phyloP scores from a whole-genome alignment of 2,113 vertebrate genomes.

The Planiliza haematocheilus region DNA sequence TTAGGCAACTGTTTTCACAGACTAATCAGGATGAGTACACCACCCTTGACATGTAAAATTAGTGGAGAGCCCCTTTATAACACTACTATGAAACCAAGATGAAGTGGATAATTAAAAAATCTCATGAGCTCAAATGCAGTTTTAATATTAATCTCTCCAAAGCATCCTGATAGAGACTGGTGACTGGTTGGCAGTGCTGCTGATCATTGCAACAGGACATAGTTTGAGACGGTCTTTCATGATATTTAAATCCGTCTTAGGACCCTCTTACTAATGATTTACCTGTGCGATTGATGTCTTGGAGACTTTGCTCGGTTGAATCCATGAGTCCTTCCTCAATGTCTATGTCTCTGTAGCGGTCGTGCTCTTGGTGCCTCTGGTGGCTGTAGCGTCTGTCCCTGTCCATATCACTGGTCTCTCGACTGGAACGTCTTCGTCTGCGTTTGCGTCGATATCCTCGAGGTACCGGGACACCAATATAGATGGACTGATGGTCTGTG shows the following conservation, averaged over 20 bases:
- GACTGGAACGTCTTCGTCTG: conserved; percentile 85
- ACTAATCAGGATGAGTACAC: no score
- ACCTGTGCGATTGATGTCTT: conserved; percentile 88
- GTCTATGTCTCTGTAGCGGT: conserved; percentile 77
- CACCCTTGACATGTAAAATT: no score
- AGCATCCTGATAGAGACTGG: neutral
- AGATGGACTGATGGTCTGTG: conserved; percentile 90
- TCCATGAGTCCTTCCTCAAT: conserved; percentile 77
- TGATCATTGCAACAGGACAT: neutral
- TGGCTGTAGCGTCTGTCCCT: conserved; percentile 74
- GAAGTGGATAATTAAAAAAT: no score
- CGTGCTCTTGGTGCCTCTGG: conserved; percentile 73
- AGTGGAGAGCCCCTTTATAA: no score
- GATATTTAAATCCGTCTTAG: neutral
- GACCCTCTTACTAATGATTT: conserved; percentile 68
- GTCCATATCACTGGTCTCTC: conserved; percentile 77
- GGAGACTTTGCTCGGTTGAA: conserved; percentile 70
- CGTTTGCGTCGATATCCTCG: conserved; percentile 88
- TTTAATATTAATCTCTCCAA: no score
- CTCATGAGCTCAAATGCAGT: no score
- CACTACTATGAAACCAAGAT: no score
- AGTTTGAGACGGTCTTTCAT: neutral
- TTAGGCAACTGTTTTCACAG: no score
- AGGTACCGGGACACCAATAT: conserved; percentile 91
- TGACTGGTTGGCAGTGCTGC: no score